Evolutionary conservation across 2,888 invertebrate species (phyloP), one percentile per base, ranked within the genome.

Genomic region (Drosophila longiperda): DNA sequence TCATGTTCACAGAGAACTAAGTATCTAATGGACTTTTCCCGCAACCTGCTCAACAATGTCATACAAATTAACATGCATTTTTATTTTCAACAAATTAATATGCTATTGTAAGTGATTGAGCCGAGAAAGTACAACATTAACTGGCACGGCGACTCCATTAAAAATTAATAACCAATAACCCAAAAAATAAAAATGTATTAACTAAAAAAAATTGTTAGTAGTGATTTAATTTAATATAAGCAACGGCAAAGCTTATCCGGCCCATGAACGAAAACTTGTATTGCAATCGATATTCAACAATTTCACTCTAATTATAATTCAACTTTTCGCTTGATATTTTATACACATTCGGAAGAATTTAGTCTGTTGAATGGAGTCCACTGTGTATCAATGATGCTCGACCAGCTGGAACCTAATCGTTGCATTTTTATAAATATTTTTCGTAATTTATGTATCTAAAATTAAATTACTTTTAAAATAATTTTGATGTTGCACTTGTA

Each of bases 91-190:
- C 29, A 29, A 29, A 29, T 6, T 29, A 29, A 29, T 29, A 6
- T 29, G 29, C 29, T 26, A 20, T 12, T 20, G 97, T 98, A 0
- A 98, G 98, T 0, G 0, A 90, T 97, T 1, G 97, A 97, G 92
- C 95, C 94, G 0, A 96, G 97, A 0, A 93, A 94, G 32, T 95
- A 95, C 87, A 98, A 98, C 87, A 97, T 98, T 17, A 94, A 95
- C 67, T 98, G 98, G 98, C 3, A 36, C 78, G 32, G 34, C 64
- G 64, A 29, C 5, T 29, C 29, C 29, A 29, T 29, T 29, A 6
- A 6, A 29, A 29, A 29, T 6, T 0, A 29, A 29, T 26, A 20
- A 7, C 26, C 26, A 5, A 26, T 29, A 5, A 6, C 29, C 6
- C 29, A 29, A 29, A 29, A 29, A 1, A 20, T 20, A 20, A 20